These are phyloP conservation scores for Sus cebifrons DNA, from an alignment of 2,797 vertebrate species.

Conservation along the genomic window DNA sequence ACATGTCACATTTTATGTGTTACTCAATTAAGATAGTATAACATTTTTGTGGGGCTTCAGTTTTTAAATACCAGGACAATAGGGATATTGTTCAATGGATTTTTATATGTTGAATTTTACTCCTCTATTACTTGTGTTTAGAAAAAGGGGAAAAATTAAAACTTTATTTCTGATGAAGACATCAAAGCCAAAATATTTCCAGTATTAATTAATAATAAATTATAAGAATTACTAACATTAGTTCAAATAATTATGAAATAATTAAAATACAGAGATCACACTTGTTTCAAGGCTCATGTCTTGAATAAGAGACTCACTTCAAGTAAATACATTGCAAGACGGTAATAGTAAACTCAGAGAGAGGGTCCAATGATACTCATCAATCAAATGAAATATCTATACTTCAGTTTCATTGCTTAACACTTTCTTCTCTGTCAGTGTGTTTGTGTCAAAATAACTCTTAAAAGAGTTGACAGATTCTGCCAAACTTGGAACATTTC, in stretches of 20 bases:
- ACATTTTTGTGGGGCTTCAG: not conserved
- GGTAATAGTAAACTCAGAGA: not conserved
- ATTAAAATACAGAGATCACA: not conserved
- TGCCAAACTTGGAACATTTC: constrained; percentile 23
- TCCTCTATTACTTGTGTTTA: not conserved
- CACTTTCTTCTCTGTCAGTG: not conserved
- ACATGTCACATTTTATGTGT: not conserved
- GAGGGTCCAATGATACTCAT: not conserved
- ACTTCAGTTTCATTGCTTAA: not conserved
- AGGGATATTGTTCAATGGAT: not conserved
- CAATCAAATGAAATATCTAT: not conserved
- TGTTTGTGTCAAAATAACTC: constrained; percentile 40
- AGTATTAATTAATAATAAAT: not conserved
- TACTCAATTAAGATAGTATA: not conserved
- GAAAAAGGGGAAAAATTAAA: not conserved
- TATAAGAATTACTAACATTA: constrained; percentile 1
- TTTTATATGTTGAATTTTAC: constrained; percentile 27
- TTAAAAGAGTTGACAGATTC: not conserved
- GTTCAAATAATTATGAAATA: not conserved
- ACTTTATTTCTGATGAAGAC: constrained; percentile 28
- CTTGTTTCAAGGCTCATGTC: not conserved
- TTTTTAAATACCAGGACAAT: not conserved
- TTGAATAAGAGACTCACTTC: not conserved
- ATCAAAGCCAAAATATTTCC: constrained; percentile 13
- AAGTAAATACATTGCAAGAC: not conserved